phyloP scores from a whole-genome alignment of 2,888 invertebrate genomes.

The Micoletzkya japonica region DNA sequence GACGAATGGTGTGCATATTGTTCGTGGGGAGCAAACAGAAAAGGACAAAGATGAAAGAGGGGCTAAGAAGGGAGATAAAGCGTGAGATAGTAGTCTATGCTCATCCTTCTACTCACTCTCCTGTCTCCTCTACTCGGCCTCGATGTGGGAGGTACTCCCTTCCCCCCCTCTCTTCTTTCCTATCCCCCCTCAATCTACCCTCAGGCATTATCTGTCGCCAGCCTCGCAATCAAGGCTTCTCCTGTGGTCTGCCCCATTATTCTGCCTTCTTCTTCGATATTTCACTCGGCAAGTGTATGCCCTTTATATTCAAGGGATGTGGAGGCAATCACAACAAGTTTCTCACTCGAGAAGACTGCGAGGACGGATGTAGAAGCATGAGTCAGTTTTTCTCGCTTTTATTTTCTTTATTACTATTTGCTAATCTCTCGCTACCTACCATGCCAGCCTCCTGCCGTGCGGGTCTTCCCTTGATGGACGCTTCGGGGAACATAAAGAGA shows the following conservation, averaged over 20 bases:
- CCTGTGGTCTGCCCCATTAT: neutral
- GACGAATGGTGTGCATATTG: no score
- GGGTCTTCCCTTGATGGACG: constrained; percentile 15
- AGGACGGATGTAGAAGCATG: constrained; percentile 24
- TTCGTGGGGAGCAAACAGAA: no score
- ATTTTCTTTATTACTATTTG: neutral
- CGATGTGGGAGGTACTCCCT: constrained; percentile 16
- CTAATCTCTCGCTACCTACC: neutral
- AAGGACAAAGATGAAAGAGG: no score
- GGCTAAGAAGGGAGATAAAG: no score
- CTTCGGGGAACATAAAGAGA: neutral
- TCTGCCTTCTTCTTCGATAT: constrained; percentile 23
- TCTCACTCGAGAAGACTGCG: constrained; percentile 23
- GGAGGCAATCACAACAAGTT: constrained; percentile 26
- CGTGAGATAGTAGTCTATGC: no score
- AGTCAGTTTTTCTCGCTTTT: neutral
- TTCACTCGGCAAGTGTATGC: constrained; percentile 6
- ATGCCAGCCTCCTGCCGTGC: neutral
- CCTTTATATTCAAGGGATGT: constrained; percentile 12
- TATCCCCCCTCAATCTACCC: neutral
- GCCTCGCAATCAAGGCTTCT: constrained; percentile 16
- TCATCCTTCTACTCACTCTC: constrained; percentile 80
- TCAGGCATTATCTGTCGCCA: constrained; percentile 20
- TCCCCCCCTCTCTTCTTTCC: neutral
- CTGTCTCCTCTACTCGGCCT: constrained; percentile 52